These are phyloP conservation scores for Pan troglodytes DNA, from an alignment of 2,113 vertebrate genomes.

Conservation along the genomic window NHGRI_mPanTro3-v2.1_pri NC_086015.1:107652001-107652500, in stretches of 20 bases:
- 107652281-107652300: neutral
- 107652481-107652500: neutral
- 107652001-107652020: neutral
- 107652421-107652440: neutral
- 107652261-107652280: neutral
- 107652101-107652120: neutral
- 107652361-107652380: neutral
- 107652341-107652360: constrained; percentile 4
- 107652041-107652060: neutral
- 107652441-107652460: neutral
- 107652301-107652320: neutral
- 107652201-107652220: neutral
- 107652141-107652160: neutral
- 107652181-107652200: neutral
- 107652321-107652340: neutral
- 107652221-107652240: neutral
- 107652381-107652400: neutral
- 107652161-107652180: neutral
- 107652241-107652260: neutral
- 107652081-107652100: neutral
- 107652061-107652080: neutral
- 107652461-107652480: neutral
- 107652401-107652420: neutral
- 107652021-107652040: neutral
- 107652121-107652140: neutral